These are phyloP conservation scores for Malurus leucopterus DNA, from an alignment of 2,797 vertebrate species.

Conservation along the genomic window DNA sequence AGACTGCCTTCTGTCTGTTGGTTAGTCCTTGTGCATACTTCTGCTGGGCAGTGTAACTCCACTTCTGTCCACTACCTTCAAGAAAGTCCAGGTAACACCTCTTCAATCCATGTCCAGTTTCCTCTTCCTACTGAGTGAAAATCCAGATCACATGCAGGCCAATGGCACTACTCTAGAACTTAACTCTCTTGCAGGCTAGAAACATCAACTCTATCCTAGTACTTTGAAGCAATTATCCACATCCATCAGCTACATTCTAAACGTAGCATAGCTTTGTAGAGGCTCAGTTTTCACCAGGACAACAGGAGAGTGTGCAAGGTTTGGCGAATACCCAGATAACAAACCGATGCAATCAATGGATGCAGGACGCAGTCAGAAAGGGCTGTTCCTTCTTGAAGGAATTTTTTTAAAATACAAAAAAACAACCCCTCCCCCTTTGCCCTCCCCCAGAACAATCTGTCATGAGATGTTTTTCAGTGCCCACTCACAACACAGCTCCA, in stretches of 20 bases:
- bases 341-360: constrained; percentile 27
- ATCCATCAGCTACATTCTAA: constrained; percentile 24
- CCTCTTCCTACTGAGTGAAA: constrained; percentile 31
- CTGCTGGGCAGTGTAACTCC: not conserved
- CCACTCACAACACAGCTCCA: constrained; percentile 28
- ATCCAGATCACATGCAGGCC: constrained; percentile 14
- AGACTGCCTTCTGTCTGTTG: not conserved
- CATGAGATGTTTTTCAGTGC: constrained; percentile 38
- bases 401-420: not conserved
- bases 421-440: not conserved
- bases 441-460: not conserved
- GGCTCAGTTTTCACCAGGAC: constrained; percentile 62
- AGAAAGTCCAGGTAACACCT: not conserved
- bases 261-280: constrained; percentile 41
- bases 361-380: constrained; percentile 20
- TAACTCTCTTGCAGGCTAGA: constrained; percentile 24
- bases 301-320: constrained; percentile 41
- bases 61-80: not conserved
- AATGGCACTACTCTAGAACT: not conserved
- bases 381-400: constrained; percentile 16
- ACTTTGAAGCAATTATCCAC: constrained; percentile 45
- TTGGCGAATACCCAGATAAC: constrained; percentile 40
- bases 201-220: constrained; percentile 28
- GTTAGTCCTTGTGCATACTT: constrained; percentile 19
- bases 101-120: constrained; percentile 24